phyloP scores from a whole-genome alignment of 2,113 vertebrate genomes.

The Alouatta palliata region DNA sequence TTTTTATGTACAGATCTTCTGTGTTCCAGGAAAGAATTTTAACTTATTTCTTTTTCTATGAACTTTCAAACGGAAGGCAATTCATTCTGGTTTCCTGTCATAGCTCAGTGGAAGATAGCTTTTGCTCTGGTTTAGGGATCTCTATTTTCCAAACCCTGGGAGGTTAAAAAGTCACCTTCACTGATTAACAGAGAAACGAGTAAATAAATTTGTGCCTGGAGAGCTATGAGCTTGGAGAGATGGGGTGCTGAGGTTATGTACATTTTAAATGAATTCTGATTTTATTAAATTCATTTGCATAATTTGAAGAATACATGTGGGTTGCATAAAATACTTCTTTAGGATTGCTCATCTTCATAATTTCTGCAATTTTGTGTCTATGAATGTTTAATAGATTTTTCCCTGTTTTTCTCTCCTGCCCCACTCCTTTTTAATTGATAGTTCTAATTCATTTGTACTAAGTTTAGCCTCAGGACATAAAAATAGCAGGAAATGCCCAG shows the following conservation, averaged over 20 bases:
- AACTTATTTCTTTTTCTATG: background rate
- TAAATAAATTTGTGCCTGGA: background rate
- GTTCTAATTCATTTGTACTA: constrained; percentile 14
- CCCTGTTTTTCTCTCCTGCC: background rate
- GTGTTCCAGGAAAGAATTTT: background rate
- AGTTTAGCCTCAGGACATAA: background rate
- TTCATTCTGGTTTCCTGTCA: background rate
- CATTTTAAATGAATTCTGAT: constrained; percentile 61
- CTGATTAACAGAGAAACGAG: constrained; percentile 48
- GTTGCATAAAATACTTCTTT: constrained; percentile 39
- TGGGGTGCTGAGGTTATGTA: background rate
- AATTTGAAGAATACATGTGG: constrained; percentile 59
- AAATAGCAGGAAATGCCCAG: background rate
- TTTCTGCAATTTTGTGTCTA: constrained; percentile 46
- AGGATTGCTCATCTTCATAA: constrained; percentile 43
- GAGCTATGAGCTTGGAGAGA: background rate
- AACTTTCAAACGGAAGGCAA: background rate
- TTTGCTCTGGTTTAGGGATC: constrained; percentile 29
- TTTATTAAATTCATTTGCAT: constrained; percentile 65
- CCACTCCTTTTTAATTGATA: constrained; percentile 36
- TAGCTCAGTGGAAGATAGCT: background rate
- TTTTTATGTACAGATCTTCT: background rate
- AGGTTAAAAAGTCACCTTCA: constrained; percentile 21
- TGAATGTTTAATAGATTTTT: constrained; percentile 56
- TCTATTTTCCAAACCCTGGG: constrained; percentile 27